Evolutionary conservation across 2,113 vertebrate species (phyloP), one percentile per base, ranked within the genome.

Genomic region (Spilogale gracilis): DNA sequence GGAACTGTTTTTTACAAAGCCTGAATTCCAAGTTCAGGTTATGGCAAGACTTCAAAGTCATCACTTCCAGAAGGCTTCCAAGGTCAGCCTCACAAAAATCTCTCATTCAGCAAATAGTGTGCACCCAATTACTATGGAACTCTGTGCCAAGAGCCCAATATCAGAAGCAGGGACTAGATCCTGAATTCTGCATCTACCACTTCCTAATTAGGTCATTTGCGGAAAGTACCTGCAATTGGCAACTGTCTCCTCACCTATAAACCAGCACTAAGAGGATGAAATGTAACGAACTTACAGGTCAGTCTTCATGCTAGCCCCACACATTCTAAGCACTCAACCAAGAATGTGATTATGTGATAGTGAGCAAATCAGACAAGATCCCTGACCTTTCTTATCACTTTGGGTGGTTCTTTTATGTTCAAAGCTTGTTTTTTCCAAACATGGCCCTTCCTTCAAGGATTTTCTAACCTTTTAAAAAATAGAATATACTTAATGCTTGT

Each of bases 11-110:
- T 14, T 14, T 65, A 85, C 43, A 80, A 94, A 86, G 80, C 32
- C 54, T 89, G 82, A 89, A 92, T 93, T 97, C 82, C 92, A 97
- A 83, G 61, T 93, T 85, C 86, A 83, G 30, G 23, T 78, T 67
- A 81, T 78, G 86, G 92, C 69, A 87, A 80, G 43, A 95, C 94
- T 96, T 97, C 92, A 94, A 93, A 97, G 73, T 52, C 48, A 80
- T 54, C 50, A 60, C 91, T 94, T 94, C 88, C 45, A 76, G 61
- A 83, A 97, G 82, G 38, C 82, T 93, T 61, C 79, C 83, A 96
- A 94, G 83, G 21, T 88, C 21, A 83, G 82, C 14, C 87, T 94
- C 67, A 45, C 80, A 94, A 81, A 81, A 82, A 95, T 73, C 60
- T 88, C 87, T 89, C 92, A 92, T 67, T 96, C 78, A 96, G 87